phyloP scores from a whole-genome alignment of 2,797 vertebrate genomes.

The Lepus townsendii region DNA sequence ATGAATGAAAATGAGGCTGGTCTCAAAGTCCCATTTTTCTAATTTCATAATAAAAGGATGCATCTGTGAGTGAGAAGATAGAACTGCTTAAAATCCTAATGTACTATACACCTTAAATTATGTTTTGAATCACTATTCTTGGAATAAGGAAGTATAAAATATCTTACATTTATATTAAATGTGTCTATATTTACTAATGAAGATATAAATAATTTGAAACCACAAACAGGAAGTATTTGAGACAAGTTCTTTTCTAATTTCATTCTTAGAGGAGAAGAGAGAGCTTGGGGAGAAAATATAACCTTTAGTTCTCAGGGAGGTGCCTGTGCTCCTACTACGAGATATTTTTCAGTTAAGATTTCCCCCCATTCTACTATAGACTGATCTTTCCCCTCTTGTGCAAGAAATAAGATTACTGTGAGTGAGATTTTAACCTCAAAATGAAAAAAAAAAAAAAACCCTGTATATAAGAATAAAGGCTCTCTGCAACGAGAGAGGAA shows the following conservation, averaged over 20 bases:
- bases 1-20: background rate
- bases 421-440: conserved; percentile 24
- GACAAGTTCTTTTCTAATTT: background rate
- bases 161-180: background rate
- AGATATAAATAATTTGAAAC: background rate
- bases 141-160: background rate
- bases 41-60: background rate
- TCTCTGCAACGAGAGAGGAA: background rate
- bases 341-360: background rate
- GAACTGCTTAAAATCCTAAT: background rate
- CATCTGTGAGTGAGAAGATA: background rate
- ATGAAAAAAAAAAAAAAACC: background rate
- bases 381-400: conserved; percentile 45
- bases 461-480: background rate
- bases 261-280: background rate
- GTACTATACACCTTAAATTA: background rate
- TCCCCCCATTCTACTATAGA: background rate
- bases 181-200: background rate
- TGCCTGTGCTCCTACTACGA: background rate
- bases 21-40: background rate
- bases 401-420: conserved; percentile 27
- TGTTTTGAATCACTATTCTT: background rate
- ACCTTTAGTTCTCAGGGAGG: background rate
- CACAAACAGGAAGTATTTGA: conserved; percentile 11
- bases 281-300: background rate